These are phyloP conservation scores for Marasmarcha lunaedactyla DNA, from an alignment of 2,888 invertebrate genomes.

Conservation along the genomic window DNA sequence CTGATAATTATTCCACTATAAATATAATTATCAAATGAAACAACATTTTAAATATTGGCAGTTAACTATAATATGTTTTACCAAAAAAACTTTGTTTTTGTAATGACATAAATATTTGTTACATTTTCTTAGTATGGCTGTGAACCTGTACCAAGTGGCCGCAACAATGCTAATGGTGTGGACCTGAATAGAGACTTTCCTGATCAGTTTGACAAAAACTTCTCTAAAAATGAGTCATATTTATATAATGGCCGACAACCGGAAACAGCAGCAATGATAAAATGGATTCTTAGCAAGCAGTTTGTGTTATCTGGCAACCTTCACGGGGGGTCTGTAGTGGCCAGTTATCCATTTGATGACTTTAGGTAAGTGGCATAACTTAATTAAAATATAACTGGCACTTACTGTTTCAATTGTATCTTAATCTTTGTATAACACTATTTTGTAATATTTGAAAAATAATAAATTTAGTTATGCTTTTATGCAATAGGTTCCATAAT, in stretches of 20 bases:
- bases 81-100: too few species aligned
- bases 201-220: conserved; percentile 79
- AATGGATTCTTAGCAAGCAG: conserved; percentile 87
- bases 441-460: too few species aligned
- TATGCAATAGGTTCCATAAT: too few species aligned
- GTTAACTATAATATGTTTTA: too few species aligned
- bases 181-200: conserved; percentile 95
- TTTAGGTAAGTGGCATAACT: conserved; percentile 73
- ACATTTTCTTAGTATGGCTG: conserved; percentile 91
- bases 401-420: too few species aligned
- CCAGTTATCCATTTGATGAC: conserved; percentile 97
- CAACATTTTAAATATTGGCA: too few species aligned
- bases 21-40: too few species aligned
- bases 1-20: too few species aligned
- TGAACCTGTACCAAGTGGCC: conserved; percentile 77
- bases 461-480: too few species aligned
- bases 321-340: conserved; percentile 97
- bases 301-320: conserved; percentile 95
- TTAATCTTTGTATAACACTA: too few species aligned
- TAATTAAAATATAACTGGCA: neutral
- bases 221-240: conserved; percentile 45
- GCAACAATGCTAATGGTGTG: conserved; percentile 83
- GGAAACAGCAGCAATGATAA: conserved; percentile 89
- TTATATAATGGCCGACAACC: conserved; percentile 77
- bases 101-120: too few species aligned